Conservation (phyloP, 1,140 invertebrate species). For the Penaeus chinensis region DNA sequence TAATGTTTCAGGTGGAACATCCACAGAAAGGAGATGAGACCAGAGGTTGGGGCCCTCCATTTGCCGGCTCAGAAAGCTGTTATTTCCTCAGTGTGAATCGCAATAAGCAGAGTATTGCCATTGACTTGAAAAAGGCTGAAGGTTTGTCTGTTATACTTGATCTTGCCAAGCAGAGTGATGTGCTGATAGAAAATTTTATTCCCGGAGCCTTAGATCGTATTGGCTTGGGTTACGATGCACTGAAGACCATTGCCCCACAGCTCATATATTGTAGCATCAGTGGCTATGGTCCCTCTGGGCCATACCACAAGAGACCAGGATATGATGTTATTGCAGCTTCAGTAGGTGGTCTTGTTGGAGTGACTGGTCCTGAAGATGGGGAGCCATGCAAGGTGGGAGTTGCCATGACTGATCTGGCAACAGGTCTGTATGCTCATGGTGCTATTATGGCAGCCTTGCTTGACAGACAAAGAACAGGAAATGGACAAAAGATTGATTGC, state of each 20-base stretch:
- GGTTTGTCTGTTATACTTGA: conserved; percentile 82
- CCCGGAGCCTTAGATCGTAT: conserved; percentile 87
- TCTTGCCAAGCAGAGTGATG: conserved; percentile 82
- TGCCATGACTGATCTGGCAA: conserved; percentile 91
- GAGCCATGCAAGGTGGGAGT: conserved; percentile 93
- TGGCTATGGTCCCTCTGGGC: conserved; percentile 89
- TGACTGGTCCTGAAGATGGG: conserved; percentile 86
- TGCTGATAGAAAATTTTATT: conserved; percentile 94
- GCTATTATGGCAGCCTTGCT: conserved; percentile 92
- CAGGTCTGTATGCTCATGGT: conserved; percentile 94
- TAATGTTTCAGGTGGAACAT: conserved; percentile 74
- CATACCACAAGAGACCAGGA: conserved; percentile 86
- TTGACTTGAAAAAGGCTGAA: conserved; percentile 81
- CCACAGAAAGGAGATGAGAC: conserved; percentile 88
- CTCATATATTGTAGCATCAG: conserved; percentile 95
- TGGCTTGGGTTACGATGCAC: conserved; percentile 82
- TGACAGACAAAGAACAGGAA: conserved; percentile 80
- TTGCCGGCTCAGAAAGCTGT: conserved; percentile 78
- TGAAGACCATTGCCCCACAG: conserved; percentile 79
- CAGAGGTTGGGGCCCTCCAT: conserved; percentile 93
- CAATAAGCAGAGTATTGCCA: conserved; percentile 94
- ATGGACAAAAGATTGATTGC: conserved; percentile 93
- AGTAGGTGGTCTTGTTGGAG: conserved; percentile 87
- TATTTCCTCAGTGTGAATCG: conserved; percentile 93
- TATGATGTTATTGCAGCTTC: conserved; percentile 97